These are phyloP conservation scores for Atopsyche davidsoni DNA, from an alignment of 1,140 invertebrate genomes.

Conservation along the genomic window DNA sequence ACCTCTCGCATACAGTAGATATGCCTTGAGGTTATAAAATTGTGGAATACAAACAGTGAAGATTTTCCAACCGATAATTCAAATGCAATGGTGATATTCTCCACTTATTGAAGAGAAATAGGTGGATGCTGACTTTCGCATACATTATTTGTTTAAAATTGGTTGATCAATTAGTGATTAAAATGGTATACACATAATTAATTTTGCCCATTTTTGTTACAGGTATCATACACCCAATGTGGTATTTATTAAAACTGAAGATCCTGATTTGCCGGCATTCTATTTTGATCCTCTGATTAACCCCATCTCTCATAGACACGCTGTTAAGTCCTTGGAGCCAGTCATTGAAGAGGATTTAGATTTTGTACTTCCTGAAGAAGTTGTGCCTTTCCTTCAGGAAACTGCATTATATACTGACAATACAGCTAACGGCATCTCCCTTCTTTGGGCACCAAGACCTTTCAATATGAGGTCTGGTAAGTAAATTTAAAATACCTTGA, in stretches of 20 bases:
- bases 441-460: slow-evolving; percentile 97
- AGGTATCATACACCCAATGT: slow-evolving; percentile 99
- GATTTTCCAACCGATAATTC: too few species aligned
- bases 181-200: background rate
- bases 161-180: slow-evolving; percentile 4
- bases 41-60: slow-evolving; percentile 14
- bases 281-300: slow-evolving; percentile 99
- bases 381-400: slow-evolving; percentile 90
- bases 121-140: slow-evolving; percentile 24
- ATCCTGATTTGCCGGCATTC: slow-evolving; percentile 99
- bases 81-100: slow-evolving; percentile 22
- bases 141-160: slow-evolving; percentile 16
- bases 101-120: slow-evolving; percentile 8
- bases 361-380: slow-evolving; percentile 83
- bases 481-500: slow-evolving; percentile 6
- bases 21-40: background rate
- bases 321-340: slow-evolving; percentile 77
- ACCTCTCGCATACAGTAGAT: background rate
- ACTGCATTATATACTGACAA: slow-evolving; percentile 97
- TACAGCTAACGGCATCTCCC: slow-evolving; percentile 96
- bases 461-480: slow-evolving; percentile 91
- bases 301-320: slow-evolving; percentile 94
- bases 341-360: slow-evolving; percentile 93
- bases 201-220: slow-evolving; percentile 32
- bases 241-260: slow-evolving; percentile 99